Percentiles rank a stretch among this genome's conserved stretches.
phyloP scores from a whole-genome alignment of 2,888 invertebrate genomes.

The Heliconius sara region DNA sequence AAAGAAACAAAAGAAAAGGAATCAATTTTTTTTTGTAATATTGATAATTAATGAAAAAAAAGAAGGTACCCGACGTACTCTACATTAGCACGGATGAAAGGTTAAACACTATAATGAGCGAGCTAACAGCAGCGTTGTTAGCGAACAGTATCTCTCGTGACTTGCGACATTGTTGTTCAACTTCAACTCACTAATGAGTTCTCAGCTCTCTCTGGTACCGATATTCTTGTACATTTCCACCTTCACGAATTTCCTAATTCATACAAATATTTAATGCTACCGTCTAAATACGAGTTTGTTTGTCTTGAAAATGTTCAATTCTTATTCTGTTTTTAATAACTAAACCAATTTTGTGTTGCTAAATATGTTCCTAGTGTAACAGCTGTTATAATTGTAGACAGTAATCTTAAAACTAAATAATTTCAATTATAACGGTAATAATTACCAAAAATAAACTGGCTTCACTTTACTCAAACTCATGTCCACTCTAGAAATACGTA shows the following conservation, averaged over 20 bases:
- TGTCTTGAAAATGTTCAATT: conserved; percentile 4
- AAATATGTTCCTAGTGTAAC: too few relatives aligned
- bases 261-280: conserved; percentile 18
- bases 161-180: conserved; percentile 47
- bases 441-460: too few relatives aligned
- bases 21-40: background rate
- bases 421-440: too few relatives aligned
- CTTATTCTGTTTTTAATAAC: background rate
- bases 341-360: too few relatives aligned
- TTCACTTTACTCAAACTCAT: too few relatives aligned
- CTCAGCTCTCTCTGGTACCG: conserved; percentile 36
- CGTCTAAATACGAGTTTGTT: conserved; percentile 3
- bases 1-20: background rate
- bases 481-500: too few relatives aligned
- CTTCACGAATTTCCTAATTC: conserved; percentile 4
- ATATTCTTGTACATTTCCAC: conserved; percentile 29
- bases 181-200: conserved; percentile 48
- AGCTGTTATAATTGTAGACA: too few relatives aligned
- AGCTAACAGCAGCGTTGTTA: conserved; percentile 29
- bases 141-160: conserved; percentile 31
- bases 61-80: background rate
- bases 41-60: conserved; percentile 1
- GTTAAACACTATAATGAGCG: conserved; percentile 29
- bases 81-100: conserved; percentile 23
- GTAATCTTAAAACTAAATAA: too few relatives aligned